A percentile compares a stretch with the other conserved stretches of the same genome.
Evolutionary conservation across 2,113 vertebrate genomes (phyloP).

Genomic region (Ivindomyrus marchei): DNA sequence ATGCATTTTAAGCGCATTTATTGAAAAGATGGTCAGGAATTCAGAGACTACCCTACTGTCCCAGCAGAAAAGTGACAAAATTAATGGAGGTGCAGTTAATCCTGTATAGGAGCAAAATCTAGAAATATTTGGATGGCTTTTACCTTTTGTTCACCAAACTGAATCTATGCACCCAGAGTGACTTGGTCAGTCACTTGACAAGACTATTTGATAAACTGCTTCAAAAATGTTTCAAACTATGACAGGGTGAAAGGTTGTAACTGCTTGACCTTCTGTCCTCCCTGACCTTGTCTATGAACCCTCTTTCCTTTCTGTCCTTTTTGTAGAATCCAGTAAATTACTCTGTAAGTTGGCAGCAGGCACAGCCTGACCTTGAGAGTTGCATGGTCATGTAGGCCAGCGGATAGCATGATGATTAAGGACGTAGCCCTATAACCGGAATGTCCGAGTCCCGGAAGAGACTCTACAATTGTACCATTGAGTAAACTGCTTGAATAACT

Average conservation of each 20-base stretch:
- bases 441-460: background rate
- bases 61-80: background rate
- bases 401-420: background rate
- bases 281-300: background rate
- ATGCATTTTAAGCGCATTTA: background rate
- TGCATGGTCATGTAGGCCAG: background rate
- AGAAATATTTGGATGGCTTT: background rate
- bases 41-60: background rate
- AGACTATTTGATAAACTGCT: background rate
- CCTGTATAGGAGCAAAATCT: background rate
- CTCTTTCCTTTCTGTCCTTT: background rate
- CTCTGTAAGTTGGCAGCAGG: background rate
- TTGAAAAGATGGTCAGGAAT: background rate
- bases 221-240: background rate
- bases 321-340: background rate
- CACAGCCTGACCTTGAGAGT: background rate
- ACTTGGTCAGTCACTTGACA: background rate
- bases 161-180: background rate
- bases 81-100: background rate
- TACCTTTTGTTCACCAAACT: background rate
- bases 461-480: background rate
- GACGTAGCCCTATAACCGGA: background rate
- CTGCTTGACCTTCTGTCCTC: background rate
- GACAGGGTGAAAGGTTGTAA: background rate
- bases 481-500: background rate